Evolutionary conservation across 2,797 vertebrate species (phyloP), one percentile per base, ranked within the genome.

Genomic region (Sebastes aleutianus): DNA sequence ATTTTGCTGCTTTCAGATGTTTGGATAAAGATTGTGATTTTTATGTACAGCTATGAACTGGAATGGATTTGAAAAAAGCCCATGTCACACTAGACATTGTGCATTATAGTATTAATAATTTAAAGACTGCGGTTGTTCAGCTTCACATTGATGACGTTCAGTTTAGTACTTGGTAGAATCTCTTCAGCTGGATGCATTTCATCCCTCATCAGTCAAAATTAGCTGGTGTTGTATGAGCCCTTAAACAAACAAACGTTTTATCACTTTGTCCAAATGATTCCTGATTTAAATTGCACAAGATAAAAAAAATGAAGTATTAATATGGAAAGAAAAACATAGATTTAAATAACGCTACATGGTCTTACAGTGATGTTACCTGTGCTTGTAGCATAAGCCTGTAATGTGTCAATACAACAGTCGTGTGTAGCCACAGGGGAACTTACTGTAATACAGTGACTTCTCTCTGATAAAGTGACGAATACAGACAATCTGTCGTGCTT

Each of bases 1-100:
- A 89, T 88, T 88, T 84, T 88, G 88, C 90, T 92, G 85, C 79
- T 83, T 85, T 79, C 24, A 39, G 54, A 79, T 88, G 80, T 85
- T 82, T 80, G 70, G 62, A 64, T 57, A 67, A 78, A 83, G 34
- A 64, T n/a, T 43, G 34, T 57, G 24, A 34, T 74, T 72, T 79
- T 16, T 87, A 76, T 90, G 69, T 80, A 89, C 83, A 88, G 53
- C 69, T 43, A 43, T 65, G 34, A 73, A 43, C 57, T 64, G 32
- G 39, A 83, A 84, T 63, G 47, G 26, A 82, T 62, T 59, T 2
- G 61, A 62, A 20, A 59, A 82, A 63, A 80, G 59, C 26, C 39
- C 18, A 31, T 76, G 74, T 59, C 26, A 68, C 78, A 79, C 73
- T 73, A 71, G 67, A 62, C n/a, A 10, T 27, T 59, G 70, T 82